Evolutionary conservation across 2,797 vertebrate genomes (phyloP).

Genomic region (Artibeus jamaicensis): DNA sequence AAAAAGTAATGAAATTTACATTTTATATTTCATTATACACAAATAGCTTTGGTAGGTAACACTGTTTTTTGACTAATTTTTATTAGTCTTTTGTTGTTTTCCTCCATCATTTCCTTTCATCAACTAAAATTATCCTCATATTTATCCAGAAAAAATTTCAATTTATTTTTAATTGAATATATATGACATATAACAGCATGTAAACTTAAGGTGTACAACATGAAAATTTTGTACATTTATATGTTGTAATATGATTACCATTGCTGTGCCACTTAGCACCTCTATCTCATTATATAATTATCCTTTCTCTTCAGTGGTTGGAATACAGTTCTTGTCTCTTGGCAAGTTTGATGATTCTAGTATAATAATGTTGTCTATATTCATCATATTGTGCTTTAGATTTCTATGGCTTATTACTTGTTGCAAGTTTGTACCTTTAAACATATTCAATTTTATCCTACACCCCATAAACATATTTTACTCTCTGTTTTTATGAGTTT

Average conservation of each 20-base stretch:
- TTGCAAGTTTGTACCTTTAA: not conserved
- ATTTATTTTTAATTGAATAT: not conserved
- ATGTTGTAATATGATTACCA: not conserved
- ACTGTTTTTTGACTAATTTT: not conserved
- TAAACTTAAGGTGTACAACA: not conserved
- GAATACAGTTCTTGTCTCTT: not conserved
- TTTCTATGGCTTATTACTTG: not conserved
- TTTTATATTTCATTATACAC: slow-evolving; percentile 17
- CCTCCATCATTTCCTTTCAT: slow-evolving; percentile 4
- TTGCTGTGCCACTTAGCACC: not conserved
- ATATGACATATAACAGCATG: not conserved
- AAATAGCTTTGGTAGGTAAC: slow-evolving; percentile 50
- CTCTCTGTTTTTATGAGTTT: not conserved
- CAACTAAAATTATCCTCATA: not conserved
- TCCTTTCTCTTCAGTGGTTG: not conserved
- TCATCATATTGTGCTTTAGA: not conserved
- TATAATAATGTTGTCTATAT: not conserved
- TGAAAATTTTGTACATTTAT: not conserved
- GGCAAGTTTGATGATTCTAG: not conserved
- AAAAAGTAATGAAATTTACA: not conserved
- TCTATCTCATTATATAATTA: not conserved
- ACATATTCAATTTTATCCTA: not conserved
- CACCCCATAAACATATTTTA: not conserved
- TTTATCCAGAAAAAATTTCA: slow-evolving; percentile 28
- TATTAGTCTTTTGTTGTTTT: slow-evolving; percentile 38